A percentile compares a stretch with the other conserved stretches of the same genome.
phyloP scores from a whole-genome alignment of 2,888 invertebrate genomes.

The Sesia bembeciformis region DNA sequence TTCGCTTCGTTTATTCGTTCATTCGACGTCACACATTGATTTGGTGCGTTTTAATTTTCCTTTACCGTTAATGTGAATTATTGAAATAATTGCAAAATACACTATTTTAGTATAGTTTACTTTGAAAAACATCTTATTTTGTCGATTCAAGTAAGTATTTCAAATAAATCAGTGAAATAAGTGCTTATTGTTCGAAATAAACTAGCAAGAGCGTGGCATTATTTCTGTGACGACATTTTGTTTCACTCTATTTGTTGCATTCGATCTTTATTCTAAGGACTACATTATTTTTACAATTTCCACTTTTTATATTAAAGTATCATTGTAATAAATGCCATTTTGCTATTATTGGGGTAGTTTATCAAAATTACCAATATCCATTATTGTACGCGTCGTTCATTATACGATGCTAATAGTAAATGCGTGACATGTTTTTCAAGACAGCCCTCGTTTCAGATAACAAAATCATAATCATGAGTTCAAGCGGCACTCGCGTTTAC shows the following conservation, averaged over 20 bases:
- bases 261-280: too few species aligned
- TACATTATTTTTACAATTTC: too few species aligned
- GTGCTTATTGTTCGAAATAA: neutral
- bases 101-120: slow-evolving; percentile 5
- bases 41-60: slow-evolving; percentile 35
- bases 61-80: slow-evolving; percentile 8
- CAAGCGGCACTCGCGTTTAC: slow-evolving; percentile 83
- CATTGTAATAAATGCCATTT: too few species aligned
- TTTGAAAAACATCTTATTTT: slow-evolving; percentile 21
- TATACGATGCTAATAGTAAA: neutral
- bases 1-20: slow-evolving; percentile 18
- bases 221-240: slow-evolving; percentile 65
- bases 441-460: slow-evolving; percentile 16
- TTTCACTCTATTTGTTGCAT: slow-evolving; percentile 28
- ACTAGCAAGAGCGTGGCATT: slow-evolving; percentile 52
- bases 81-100: slow-evolving; percentile 6
- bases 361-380: neutral
- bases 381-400: neutral
- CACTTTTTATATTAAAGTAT: too few species aligned
- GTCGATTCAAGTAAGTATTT: slow-evolving; percentile 47
- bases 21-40: slow-evolving; percentile 38
- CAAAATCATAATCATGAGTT: slow-evolving; percentile 37
- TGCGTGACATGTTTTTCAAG: neutral
- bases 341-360: too few species aligned
- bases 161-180: slow-evolving; percentile 13